Percentiles rank a stretch among this genome's conserved stretches.
Conservation (phyloP, 2,113 vertebrate species). For the Gracilinanus agilis region DNA sequence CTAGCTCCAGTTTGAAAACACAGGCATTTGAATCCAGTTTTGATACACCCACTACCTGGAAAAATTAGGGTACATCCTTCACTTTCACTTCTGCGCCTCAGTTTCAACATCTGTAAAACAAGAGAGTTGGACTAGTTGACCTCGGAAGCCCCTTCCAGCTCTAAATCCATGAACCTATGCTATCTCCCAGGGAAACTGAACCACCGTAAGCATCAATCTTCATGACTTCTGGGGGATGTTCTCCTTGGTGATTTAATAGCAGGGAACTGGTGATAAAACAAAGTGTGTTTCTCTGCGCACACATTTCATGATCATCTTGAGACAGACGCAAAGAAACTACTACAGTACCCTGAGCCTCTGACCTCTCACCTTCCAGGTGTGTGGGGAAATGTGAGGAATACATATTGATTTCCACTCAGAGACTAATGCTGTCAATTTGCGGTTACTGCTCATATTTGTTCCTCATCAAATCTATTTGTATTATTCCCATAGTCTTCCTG, state of each 20-base stretch:
- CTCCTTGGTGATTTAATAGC: background rate
- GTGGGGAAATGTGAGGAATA: background rate
- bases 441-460: background rate
- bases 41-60: background rate
- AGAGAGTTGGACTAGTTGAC: background rate
- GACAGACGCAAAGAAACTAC: background rate
- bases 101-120: background rate
- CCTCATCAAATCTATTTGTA: background rate
- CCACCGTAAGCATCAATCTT: background rate
- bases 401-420: background rate
- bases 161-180: background rate
- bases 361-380: background rate
- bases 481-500: background rate
- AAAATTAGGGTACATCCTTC: background rate
- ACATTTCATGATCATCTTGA: background rate
- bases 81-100: background rate
- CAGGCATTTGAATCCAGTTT: background rate
- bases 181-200: background rate
- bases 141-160: background rate
- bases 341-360: background rate
- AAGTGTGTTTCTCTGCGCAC: background rate
- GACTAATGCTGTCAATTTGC: background rate
- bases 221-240: background rate
- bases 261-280: background rate
- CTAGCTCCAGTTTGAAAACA: background rate